Conservation (phyloP, 2,113 vertebrate genomes). For the Accipiter cooperii region DNA sequence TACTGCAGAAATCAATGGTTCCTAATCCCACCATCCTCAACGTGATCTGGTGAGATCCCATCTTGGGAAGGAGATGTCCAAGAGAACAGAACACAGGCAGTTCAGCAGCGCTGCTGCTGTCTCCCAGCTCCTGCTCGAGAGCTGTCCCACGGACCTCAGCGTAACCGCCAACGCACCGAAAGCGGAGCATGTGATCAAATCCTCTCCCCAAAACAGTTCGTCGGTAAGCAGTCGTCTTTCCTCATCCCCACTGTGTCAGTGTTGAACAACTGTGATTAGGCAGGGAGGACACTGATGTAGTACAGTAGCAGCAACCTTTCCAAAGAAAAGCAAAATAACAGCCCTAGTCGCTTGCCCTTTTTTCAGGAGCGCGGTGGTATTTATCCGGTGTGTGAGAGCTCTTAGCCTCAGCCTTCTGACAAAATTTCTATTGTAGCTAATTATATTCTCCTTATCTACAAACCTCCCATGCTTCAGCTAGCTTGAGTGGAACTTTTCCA, state of each 20-base stretch:
- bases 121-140: not conserved
- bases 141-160: not conserved
- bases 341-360: not conserved
- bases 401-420: constrained; percentile 10
- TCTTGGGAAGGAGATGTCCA: not conserved
- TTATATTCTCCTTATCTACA: constrained; percentile 45
- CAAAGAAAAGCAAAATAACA: not conserved
- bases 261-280: not conserved
- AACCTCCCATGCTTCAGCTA: constrained; percentile 5
- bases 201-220: not conserved
- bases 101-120: not conserved
- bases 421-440: constrained; percentile 29
- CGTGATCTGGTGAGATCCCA: not conserved
- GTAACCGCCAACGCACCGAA: accelerated
- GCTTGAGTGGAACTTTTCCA: constrained; percentile 33
- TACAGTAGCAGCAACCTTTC: not conserved
- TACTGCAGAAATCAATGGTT: not conserved
- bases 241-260: not conserved
- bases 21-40: not conserved
- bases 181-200: not conserved
- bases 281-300: not conserved
- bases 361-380: not conserved
- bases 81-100: not conserved
- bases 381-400: not conserved
- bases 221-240: not conserved